Evolutionary conservation across 1,140 invertebrate species (phyloP).

Genomic region (Microplitis demolitor): DNA sequence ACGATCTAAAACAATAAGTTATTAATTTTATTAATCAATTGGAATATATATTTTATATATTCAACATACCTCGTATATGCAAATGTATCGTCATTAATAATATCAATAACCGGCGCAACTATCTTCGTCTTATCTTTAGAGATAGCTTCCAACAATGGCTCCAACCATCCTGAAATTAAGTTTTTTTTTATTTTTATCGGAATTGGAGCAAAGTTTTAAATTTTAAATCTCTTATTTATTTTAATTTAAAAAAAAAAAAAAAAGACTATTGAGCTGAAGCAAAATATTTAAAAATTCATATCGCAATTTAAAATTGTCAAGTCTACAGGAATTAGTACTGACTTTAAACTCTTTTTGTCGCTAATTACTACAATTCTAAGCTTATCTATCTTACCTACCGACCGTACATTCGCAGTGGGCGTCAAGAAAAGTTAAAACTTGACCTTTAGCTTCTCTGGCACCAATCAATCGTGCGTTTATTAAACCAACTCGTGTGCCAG

Average conservation of each 20-base stretch:
- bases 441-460: conserved; percentile 75
- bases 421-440: conserved; percentile 89
- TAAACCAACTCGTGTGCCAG: conserved; percentile 75
- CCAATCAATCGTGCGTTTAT: conserved; percentile 87
- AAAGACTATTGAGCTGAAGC: background rate
- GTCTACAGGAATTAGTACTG: no score
- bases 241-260: background rate
- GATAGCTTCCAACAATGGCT: conserved; percentile 81
- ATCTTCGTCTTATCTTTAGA: conserved; percentile 73
- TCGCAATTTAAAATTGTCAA: no score
- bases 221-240: background rate
- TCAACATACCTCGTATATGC: conserved; percentile 72
- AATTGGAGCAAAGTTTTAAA: background rate
- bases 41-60: background rate
- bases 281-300: background rate
- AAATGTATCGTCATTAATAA: conserved; percentile 92
- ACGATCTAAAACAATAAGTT: conserved; percentile 54
- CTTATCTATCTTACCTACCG: conserved; percentile 60
- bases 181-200: background rate
- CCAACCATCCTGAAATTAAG: conserved; percentile 77
- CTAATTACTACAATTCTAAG: no score
- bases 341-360: no score
- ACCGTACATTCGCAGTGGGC: conserved; percentile 92
- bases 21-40: no score
- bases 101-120: conserved; percentile 95